Base-by-base conservation (phyloP, 1,140 invertebrate genomes). In the Pseudachorutes palmiensis region DNA sequence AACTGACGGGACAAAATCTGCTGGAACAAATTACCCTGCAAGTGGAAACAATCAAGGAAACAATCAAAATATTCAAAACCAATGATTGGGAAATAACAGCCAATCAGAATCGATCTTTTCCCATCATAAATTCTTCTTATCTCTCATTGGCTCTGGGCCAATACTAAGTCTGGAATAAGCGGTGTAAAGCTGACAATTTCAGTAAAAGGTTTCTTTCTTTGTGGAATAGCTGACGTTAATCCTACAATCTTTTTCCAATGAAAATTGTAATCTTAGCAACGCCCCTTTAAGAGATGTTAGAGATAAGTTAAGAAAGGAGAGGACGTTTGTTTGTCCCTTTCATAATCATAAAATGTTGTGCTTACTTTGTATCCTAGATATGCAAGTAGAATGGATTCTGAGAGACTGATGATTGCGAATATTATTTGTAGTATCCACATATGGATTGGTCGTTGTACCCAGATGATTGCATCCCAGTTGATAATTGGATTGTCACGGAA, bases 291-390 rank as follows among this genome's bases (percentile, higher is more conserved):
- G n/a, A n/a, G n/a, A n/a, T n/a, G n/a, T n/a, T n/a, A n/a, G n/a
- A n/a, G n/a, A n/a, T n/a, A n/a, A n/a, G n/a, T n/a, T n/a, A n/a
- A n/a, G 33, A 48, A 24, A 49, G 33, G 5, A 19, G 30, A 61
- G 22, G 59, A 26, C 3, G 22, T 28, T 26, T 33, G 9, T 62
- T 32, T 28, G 30, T 29, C n/a, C n/a, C n/a, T n/a, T n/a, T n/a
- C n/a, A n/a, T n/a, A n/a, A n/a, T n/a, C n/a, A n/a, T n/a, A 61
- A 61, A 28, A 22, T 28, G 24, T 2, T 36, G 64, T 9, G n/a
- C 57, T 68, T 68, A 97, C 95, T 88, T 97, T 97, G 83, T 97
- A 97, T 75, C 92, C 92, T 73, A 98, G 85, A 83, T 97, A 98
- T 73, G 92, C 92, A 65, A 97, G 84, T 24, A 98, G 83, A 69